Evolutionary conservation across 2,113 vertebrate species (phyloP).

Genomic region (Alethe diademata): DNA sequence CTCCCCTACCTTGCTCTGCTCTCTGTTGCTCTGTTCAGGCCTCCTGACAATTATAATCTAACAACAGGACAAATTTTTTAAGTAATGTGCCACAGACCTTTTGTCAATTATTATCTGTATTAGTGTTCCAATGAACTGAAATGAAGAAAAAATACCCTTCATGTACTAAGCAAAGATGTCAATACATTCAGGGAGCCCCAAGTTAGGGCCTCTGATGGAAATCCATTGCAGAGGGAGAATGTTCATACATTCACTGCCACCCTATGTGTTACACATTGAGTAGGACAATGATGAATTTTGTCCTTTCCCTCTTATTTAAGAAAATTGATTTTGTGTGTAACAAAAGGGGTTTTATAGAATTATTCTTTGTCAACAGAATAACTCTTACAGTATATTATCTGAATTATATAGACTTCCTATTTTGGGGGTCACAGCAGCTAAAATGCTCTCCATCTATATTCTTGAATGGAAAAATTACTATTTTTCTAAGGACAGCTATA

Average conservation of each 20-base stretch:
- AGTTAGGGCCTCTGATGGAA: background rate
- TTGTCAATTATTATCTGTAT: background rate
- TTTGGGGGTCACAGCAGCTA: background rate
- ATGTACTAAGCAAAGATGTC: fast-evolving
- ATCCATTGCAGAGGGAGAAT: background rate
- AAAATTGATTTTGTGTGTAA: background rate
- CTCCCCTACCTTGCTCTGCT: background rate
- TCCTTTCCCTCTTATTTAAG: background rate
- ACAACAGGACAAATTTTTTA: background rate
- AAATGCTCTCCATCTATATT: background rate
- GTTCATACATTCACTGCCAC: background rate
- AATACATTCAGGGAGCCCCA: background rate
- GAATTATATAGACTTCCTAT: background rate
- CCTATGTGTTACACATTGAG: background rate
- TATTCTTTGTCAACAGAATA: background rate
- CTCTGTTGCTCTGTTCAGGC: background rate
- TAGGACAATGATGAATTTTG: background rate
- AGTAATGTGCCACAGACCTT: background rate
- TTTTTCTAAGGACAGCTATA: background rate
- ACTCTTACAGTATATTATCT: background rate
- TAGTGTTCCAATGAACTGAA: background rate
- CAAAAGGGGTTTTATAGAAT: background rate
- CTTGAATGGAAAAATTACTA: background rate
- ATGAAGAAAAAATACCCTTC: background rate
- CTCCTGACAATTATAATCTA: background rate